Percentiles rank a stretch among this genome's conserved stretches.
Evolutionary conservation across 2,113 vertebrate species (phyloP).

Genomic region (Pangasianodon gigas): DNA sequence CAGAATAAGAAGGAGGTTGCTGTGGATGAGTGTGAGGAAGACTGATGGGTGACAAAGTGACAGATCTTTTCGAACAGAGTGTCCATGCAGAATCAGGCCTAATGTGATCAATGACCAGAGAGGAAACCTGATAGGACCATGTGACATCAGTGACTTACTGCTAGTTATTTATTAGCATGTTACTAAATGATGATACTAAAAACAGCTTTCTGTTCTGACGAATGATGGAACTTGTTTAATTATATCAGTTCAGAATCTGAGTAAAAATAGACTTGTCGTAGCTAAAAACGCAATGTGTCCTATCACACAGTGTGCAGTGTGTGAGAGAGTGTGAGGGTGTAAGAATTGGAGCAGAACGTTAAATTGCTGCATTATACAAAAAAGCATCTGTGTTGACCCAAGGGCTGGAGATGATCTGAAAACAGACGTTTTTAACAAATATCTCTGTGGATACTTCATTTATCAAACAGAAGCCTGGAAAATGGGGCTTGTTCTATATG

Average conservation of each 20-base stretch:
- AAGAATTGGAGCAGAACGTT: slow-evolving; percentile 20
- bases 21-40: slow-evolving; percentile 19
- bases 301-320: slow-evolving; percentile 4
- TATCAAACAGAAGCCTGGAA: background rate
- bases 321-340: slow-evolving; percentile 2
- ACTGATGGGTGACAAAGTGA: background rate
- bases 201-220: background rate
- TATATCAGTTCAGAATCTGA: background rate
- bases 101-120: background rate
- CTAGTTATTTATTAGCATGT: slow-evolving; percentile 4
- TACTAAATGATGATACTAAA: slow-evolving; percentile 4
- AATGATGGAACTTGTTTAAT: background rate
- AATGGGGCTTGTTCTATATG: background rate
- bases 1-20: background rate
- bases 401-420: slow-evolving; percentile 5
- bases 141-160: background rate
- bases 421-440: background rate
- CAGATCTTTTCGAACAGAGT: background rate
- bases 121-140: background rate
- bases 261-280: slow-evolving; percentile 18
- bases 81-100: background rate
- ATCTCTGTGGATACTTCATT: background rate
- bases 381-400: background rate
- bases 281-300: slow-evolving; percentile 10
- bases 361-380: slow-evolving; percentile 31